Base-by-base conservation (phyloP, 2,888 invertebrate genomes). In the Chrysolina oricalcia region DNA sequence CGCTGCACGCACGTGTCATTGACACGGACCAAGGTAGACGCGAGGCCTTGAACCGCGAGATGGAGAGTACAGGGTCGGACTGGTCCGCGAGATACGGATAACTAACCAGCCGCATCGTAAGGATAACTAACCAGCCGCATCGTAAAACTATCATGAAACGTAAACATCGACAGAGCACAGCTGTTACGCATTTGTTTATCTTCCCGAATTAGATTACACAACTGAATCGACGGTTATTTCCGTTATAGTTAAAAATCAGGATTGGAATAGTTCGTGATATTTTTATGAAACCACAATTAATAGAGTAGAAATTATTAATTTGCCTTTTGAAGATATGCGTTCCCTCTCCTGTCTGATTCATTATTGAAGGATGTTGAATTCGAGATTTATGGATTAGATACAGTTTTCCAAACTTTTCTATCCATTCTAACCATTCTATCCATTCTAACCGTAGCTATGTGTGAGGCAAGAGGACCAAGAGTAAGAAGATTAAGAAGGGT, bases 11-110 rank as follows among this genome's bases (percentile, higher is more conserved):
- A 87, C 88, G 84, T 89, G 89, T 89, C 89, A 89, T 89, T 89
- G 89, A 89, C 89, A 86, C 87, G 84, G 85, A 81, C 87, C 89
- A 89, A 89, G 88, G 89, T 88, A 88, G 86, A 83, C 86, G 84
- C 27, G 83, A 84, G 87, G 88, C 89, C 89, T 89, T 89, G 89
- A 89, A 85, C 85, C 82, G 80, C 74, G 67, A 70, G 70, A 72
- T 64, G 46, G 65, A 69, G 48, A 9, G 68, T 19, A 35, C 76
- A 70, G 73, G 69, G 50, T 62, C 56, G 50, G 27, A 56, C 50
- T 75, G 68, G 64, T 50, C 64, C 68, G 21, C 21, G 41, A 56
- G 56, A 56, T 19, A 56, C 6, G 23, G 8, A 19, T 56, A 59
- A 23, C 65, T 23, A 46, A 65, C 35, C 64, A 50, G 6, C 63